Percentiles rank a stretch among this genome's conserved stretches.
These are phyloP conservation scores for Epinotia nisella DNA, from an alignment of 2,888 invertebrate genomes.

Conservation along the genomic window DNA sequence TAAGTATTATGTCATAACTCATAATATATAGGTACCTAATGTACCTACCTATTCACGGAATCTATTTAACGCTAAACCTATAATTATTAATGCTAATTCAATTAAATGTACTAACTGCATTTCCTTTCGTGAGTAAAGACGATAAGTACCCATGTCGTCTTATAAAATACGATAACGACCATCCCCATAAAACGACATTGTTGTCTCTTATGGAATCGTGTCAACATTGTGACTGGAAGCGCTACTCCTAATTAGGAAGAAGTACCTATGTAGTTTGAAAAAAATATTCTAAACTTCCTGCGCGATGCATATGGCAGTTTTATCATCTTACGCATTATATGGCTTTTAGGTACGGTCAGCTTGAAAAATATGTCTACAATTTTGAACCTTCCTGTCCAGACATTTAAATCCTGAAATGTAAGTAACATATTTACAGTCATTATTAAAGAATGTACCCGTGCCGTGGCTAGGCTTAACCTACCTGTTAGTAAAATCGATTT, in stretches of 20 bases:
- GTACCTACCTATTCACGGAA: no score
- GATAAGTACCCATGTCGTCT: neutral
- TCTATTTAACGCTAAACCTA: neutral
- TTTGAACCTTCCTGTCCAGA: neutral
- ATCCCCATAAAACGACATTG: constrained; percentile 24
- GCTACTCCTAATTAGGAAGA: constrained; percentile 29
- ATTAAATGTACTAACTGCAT: neutral
- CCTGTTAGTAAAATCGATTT: neutral
- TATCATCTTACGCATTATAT: neutral
- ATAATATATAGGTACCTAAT: no score
- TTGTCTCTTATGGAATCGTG: constrained; percentile 19
- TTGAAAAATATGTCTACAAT: neutral
- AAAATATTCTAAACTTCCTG: constrained; percentile 13
- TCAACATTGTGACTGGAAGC: constrained; percentile 11
- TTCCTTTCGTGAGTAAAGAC: neutral
- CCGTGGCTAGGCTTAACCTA: neutral
- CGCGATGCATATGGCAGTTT: constrained; percentile 7
- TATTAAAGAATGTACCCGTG: neutral
- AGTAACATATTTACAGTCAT: neutral
- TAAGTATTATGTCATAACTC: no score
- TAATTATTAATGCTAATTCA: no score
- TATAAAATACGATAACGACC: constrained; percentile 7
- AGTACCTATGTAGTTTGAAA: constrained; percentile 12
- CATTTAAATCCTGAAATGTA: neutral
- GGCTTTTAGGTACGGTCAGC: neutral